These are phyloP conservation scores for Dreissena polymorpha DNA, from an alignment of 1,140 invertebrate species.

Conservation along the genomic window DNA sequence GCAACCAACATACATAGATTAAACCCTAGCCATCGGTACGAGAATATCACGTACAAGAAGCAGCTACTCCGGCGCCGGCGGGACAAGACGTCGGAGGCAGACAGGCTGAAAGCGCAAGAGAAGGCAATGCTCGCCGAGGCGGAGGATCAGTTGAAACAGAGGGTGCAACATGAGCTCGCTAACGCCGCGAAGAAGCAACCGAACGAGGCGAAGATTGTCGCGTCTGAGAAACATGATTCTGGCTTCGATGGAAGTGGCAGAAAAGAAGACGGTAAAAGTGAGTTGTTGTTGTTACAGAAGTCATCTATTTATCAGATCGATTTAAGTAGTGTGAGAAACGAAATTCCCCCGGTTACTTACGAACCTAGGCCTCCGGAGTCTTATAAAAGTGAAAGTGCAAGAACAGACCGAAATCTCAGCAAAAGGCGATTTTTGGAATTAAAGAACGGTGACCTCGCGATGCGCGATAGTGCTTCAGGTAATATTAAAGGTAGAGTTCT, in stretches of 20 bases:
- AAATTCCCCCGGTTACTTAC: slow-evolving; percentile 41
- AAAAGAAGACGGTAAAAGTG: slow-evolving; percentile 20
- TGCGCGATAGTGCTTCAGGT: neutral
- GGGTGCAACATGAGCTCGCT: neutral
- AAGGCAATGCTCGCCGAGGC: neutral
- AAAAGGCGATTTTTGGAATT: neutral
- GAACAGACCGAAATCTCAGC: slow-evolving; percentile 9
- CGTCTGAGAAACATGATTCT: neutral
- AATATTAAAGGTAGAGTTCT: neutral
- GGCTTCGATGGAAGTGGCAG: neutral
- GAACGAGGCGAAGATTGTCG: neutral
- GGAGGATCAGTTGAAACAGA: neutral
- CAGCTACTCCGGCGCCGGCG: slow-evolving; percentile 26
- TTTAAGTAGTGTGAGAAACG: slow-evolving; percentile 46
- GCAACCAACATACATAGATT: neutral
- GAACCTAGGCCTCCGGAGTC: slow-evolving; percentile 19
- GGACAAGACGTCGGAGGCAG: neutral
- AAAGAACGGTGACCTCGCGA: neutral
- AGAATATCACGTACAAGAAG: slow-evolving; percentile 44
- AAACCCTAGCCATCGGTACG: slow-evolving; percentile 6
- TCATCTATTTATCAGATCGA: slow-evolving; percentile 49
- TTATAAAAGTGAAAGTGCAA: neutral
- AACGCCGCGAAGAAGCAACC: slow-evolving; percentile 18
- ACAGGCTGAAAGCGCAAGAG: neutral
- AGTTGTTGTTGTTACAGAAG: slow-evolving; percentile 33